Base-by-base conservation (phyloP, 2,113 vertebrate genomes). In the Pedionomus torquatus region DNA sequence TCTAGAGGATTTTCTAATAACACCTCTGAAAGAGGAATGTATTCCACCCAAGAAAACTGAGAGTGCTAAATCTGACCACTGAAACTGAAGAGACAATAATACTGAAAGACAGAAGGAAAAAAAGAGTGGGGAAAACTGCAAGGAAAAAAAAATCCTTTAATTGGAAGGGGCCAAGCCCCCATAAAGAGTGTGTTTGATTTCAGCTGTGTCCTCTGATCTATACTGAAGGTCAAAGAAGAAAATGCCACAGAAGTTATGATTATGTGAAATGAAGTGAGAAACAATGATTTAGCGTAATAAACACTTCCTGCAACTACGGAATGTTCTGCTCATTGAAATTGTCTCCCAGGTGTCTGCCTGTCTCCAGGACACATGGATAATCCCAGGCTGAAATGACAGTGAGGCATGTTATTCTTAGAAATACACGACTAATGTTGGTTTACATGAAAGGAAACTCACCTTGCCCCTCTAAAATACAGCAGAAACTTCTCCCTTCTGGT, bases 241-340 rank as follows among this genome's bases (percentile, higher is more conserved):
- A 94, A 97, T 92, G 79, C 76, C 96, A 95, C 87, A 95, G 96
- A 97, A 97, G 96, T 97, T 98, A 97, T 95, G 97, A 98, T 98
- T 98, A 97, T 95, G 97, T 97, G 98, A 98, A 98, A 97, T 98
- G 97, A 98, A 98, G 97, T 98, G 96, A 97, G 83, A 98, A 98
- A 97, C 90, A 95, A 96, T 90, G 95, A 96, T 98, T 96, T 97
- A 92, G 94, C 35, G 11, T 95, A 97, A 97, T 96, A 96, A 98
- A 98, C 93, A 96, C 95, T 96, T 97, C 96, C 90, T 37, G 14
- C 86, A 93, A 93, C 95, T 93, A 92, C 95, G 96, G 93, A 97
- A 94, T 83, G 81, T 97, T 97, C 95, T 95, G 85, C 82, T 97
- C 94, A 86, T 95, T 97, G 89, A 95, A 95, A 91, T 31, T 82